phyloP scores from a whole-genome alignment of 2,888 invertebrate species.

The Aspidapion aeneum region DNA sequence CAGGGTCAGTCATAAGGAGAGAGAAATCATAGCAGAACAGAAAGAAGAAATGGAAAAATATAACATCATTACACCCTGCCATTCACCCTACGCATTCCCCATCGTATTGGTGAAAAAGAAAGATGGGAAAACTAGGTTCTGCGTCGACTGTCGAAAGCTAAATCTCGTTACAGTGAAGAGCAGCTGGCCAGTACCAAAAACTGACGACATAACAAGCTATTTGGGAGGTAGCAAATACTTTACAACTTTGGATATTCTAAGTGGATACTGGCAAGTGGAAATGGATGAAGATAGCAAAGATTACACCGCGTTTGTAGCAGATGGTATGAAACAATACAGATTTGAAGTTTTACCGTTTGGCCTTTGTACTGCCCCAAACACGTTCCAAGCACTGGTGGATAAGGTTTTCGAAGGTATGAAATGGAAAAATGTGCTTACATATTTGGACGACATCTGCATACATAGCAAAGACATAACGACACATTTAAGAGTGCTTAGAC shows the following conservation, averaged over 20 bases:
- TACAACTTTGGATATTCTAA: not conserved
- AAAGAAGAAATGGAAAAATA: not conserved
- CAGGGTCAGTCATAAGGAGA: not conserved
- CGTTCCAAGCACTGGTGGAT: conserved; percentile 27
- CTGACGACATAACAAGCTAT: not conserved
- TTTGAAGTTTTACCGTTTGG: conserved; percentile 31
- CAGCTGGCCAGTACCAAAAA: not conserved
- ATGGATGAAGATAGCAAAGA: not conserved
- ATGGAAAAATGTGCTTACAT: conserved; percentile 13
- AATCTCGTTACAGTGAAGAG: not conserved
- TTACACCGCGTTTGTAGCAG: not conserved
- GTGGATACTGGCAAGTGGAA: not conserved
- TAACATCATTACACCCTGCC: not conserved
- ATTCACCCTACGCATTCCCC: not conserved
- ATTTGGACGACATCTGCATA: conserved; percentile 27
- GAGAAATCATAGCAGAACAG: not conserved
- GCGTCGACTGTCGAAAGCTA: not conserved
- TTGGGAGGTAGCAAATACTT: not conserved
- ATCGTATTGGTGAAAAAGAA: not conserved
- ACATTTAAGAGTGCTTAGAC: not conserved
- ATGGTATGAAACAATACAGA: conserved; percentile 17
- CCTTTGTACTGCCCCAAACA: conserved; percentile 28
- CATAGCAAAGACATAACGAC: not conserved
- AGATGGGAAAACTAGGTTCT: not conserved
- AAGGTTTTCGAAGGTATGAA: conserved; percentile 18